Evolutionary conservation across 2,888 invertebrate genomes (phyloP).

Genomic region (Urechis unicinctus): DNA sequence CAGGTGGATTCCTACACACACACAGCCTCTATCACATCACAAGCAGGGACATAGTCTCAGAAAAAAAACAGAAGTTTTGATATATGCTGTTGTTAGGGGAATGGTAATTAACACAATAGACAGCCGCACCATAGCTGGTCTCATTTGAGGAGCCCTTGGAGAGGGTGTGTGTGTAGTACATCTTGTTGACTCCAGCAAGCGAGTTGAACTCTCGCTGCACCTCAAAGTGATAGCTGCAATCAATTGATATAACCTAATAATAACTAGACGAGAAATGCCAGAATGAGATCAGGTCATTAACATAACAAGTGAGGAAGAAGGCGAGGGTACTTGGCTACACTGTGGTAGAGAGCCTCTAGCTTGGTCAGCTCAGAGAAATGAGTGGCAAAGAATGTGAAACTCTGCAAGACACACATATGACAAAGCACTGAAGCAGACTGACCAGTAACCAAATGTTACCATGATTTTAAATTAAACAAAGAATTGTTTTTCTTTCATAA

Average conservation of each 20-base stretch:
- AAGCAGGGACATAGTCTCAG: too few relatives aligned
- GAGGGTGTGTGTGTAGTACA: conserved; percentile 41
- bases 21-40: too few relatives aligned
- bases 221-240: conserved; percentile 40
- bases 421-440: too few relatives aligned
- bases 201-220: conserved; percentile 31
- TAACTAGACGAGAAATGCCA: too few relatives aligned
- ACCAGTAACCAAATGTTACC: too few relatives aligned
- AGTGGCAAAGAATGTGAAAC: conserved; percentile 53
- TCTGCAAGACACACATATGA: too few relatives aligned
- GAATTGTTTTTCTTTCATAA: not conserved
- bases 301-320: not conserved
- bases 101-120: too few relatives aligned
- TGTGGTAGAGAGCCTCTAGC: conserved; percentile 52
- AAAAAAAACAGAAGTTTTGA: too few relatives aligned
- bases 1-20: conserved; percentile 49
- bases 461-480: too few relatives aligned
- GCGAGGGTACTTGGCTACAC: conserved; percentile 63
- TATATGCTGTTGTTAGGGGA: too few relatives aligned
- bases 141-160: conserved; percentile 46
- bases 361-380: conserved; percentile 51
- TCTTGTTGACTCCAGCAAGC: conserved; percentile 33
- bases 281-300: not conserved
- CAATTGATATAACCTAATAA: conserved; percentile 10
- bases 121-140: conserved; percentile 37